Conservation (phyloP, 2,888 invertebrate species). For the Xanthia icteritia region DNA sequence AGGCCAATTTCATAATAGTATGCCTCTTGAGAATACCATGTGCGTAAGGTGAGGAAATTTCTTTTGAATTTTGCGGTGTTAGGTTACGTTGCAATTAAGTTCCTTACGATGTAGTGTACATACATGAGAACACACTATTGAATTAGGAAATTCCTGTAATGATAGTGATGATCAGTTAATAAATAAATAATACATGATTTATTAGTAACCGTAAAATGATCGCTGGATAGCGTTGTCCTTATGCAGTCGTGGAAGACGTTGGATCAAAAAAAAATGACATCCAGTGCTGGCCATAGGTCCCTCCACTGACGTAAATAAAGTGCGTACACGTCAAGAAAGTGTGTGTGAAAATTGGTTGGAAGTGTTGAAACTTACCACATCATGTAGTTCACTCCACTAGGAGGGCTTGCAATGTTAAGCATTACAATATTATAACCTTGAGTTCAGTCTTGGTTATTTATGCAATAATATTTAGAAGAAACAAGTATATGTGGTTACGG, state of each 20-base stretch:
- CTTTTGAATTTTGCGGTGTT: background rate
- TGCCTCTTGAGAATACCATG: background rate
- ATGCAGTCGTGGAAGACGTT: background rate
- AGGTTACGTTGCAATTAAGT: background rate
- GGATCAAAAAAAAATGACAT: background rate
- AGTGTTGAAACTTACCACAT: slow-evolving; percentile 51
- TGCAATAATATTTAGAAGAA: background rate
- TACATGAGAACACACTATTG: too few species aligned
- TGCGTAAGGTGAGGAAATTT: background rate
- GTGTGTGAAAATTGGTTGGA: slow-evolving; percentile 22
- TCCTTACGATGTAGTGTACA: background rate
- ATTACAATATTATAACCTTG: slow-evolving; percentile 43
- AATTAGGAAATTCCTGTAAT: too few species aligned
- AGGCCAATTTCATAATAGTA: background rate
- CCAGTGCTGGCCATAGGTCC: background rate
- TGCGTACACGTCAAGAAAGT: background rate
- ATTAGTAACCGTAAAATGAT: background rate
- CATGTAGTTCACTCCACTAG: slow-evolving; percentile 48
- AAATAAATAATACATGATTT: too few species aligned
- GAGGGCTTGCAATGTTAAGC: slow-evolving; percentile 58
- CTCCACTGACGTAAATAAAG: background rate
- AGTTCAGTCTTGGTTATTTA: slow-evolving; percentile 7
- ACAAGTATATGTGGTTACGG: background rate
- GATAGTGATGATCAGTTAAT: too few species aligned
- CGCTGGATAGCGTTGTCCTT: background rate